Percentiles rank a stretch among this genome's conserved stretches.
These are phyloP conservation scores for Geotrupes spiniger DNA, from an alignment of 2,888 invertebrate genomes.

Conservation along the genomic window DNA sequence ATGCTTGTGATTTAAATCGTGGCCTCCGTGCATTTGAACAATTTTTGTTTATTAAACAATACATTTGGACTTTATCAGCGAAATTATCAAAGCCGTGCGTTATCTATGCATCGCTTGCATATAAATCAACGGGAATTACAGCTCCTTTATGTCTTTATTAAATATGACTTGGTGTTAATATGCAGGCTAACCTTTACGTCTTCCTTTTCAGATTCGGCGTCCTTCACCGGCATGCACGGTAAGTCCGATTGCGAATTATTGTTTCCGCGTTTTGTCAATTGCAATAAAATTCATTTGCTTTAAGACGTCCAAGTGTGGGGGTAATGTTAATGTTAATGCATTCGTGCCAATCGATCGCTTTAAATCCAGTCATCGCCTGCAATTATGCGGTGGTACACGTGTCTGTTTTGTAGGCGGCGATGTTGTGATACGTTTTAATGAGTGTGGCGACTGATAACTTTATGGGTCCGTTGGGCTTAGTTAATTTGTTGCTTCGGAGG, in stretches of 20 bases:
- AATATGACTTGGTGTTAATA: background rate
- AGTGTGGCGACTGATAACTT: no score
- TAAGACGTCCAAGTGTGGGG: background rate
- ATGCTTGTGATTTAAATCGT: no score
- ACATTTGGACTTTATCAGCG: no score
- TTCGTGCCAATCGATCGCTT: background rate
- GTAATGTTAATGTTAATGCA: background rate
- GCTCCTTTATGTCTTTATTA: background rate
- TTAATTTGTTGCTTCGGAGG: constrained; percentile 14
- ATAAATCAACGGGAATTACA: background rate
- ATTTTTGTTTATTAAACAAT: no score
- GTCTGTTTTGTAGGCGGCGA: background rate
- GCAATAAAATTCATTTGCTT: background rate
- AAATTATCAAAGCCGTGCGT: no score
- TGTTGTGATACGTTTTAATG: no score
- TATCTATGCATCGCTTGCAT: no score
- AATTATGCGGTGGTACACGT: constrained; percentile 2
- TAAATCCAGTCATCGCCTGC: background rate
- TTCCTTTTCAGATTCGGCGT: constrained; percentile 60
- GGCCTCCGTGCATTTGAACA: no score
- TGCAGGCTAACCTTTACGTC: background rate
- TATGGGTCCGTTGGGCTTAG: constrained; percentile 9
- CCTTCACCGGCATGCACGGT: constrained; percentile 64
- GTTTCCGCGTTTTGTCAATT: no score
- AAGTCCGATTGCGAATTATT: constrained; percentile 34